Evolutionary conservation across 23 tunicate genomes (phyloP).

Genomic region (Diplosoma virens): DNA sequence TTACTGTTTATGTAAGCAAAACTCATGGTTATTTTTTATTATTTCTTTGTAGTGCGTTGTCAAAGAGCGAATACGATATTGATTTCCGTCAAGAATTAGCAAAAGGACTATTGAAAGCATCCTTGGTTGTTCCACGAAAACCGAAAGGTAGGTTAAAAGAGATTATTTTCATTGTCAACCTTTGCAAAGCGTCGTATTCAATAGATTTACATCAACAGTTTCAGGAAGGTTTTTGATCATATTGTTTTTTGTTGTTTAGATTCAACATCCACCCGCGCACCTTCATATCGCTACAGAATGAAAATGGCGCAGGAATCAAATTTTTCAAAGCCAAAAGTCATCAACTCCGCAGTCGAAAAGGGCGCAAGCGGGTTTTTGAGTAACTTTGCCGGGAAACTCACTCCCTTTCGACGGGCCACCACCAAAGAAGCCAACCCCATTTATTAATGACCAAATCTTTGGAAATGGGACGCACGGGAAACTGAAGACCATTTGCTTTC

Average conservation of each 20-base stretch:
- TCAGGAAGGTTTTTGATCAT: too few species aligned
- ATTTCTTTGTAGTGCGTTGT: conserved; percentile 13
- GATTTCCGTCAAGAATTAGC: conserved; percentile 13
- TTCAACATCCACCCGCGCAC: conserved; percentile 10
- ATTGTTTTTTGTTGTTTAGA: not conserved
- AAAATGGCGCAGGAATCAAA: conserved; percentile 49
- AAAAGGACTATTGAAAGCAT: conserved; percentile 22
- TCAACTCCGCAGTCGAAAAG: conserved; percentile 27
- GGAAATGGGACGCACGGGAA: too few species aligned
- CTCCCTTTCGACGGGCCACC: conserved; percentile 52
- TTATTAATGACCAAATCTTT: not conserved
- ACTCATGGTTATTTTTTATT: too few species aligned
- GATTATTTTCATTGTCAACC: not conserved
- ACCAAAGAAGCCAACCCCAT: conserved; percentile 43
- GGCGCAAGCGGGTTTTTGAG: conserved; percentile 29
- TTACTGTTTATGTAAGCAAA: too few species aligned
- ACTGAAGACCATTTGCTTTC: too few species aligned
- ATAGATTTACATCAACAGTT: too few species aligned
- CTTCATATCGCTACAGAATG: conserved; percentile 40
- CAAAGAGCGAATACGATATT: not conserved
- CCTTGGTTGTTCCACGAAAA: not conserved
- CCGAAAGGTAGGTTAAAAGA: conserved; percentile 30
- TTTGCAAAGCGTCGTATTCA: too few species aligned
- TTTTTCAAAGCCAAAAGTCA: conserved; percentile 19
- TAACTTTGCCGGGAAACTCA: conserved; percentile 20